Percentiles rank a stretch among this genome's conserved stretches.
Evolutionary conservation across 2,797 vertebrate genomes (phyloP).

Genomic region (Trachurus trachurus): DNA sequence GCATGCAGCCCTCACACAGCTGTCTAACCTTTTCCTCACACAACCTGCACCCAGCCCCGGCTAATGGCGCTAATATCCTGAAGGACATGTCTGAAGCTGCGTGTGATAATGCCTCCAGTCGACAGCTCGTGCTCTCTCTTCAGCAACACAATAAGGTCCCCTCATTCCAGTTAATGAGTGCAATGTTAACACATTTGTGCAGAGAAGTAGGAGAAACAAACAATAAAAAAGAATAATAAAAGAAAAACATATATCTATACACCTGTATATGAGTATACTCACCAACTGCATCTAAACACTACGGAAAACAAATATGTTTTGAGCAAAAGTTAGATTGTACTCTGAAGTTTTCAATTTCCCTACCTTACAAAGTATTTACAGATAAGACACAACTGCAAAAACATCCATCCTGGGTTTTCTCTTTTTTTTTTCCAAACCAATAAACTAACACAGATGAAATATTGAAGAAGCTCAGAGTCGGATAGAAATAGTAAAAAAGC

Average conservation of each 20-base stretch:
- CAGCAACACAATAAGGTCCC: slow-evolving; percentile 17
- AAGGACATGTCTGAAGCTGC: slow-evolving; percentile 55
- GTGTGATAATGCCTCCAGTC: slow-evolving; percentile 29
- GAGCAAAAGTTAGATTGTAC: slow-evolving; percentile 32
- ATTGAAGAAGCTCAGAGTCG: slow-evolving; percentile 74
- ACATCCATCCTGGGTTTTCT: slow-evolving; percentile 39
- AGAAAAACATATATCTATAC: neutral
- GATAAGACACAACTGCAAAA: slow-evolving; percentile 46
- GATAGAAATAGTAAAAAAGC: slow-evolving; percentile 72
- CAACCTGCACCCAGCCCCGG: slow-evolving; percentile 1
- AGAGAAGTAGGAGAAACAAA: neutral
- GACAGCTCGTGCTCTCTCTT: slow-evolving; percentile 22
- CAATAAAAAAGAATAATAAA: neutral
- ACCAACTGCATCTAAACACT: neutral
- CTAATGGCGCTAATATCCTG: slow-evolving; percentile 60
- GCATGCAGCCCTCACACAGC: slow-evolving; percentile 26
- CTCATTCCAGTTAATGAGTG: slow-evolving; percentile 5
- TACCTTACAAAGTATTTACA: slow-evolving; percentile 40
- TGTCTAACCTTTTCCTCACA: slow-evolving; percentile 34
- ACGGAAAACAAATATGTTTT: slow-evolving; percentile 14
- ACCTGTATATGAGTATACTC: neutral
- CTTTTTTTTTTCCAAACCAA: slow-evolving; percentile 66
- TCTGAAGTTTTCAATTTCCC: slow-evolving; percentile 36
- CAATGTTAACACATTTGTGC: neutral
- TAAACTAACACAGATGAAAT: slow-evolving; percentile 82